Conservation (phyloP, 2,113 vertebrate species). For the Mandrillus leucophaeus region DNA sequence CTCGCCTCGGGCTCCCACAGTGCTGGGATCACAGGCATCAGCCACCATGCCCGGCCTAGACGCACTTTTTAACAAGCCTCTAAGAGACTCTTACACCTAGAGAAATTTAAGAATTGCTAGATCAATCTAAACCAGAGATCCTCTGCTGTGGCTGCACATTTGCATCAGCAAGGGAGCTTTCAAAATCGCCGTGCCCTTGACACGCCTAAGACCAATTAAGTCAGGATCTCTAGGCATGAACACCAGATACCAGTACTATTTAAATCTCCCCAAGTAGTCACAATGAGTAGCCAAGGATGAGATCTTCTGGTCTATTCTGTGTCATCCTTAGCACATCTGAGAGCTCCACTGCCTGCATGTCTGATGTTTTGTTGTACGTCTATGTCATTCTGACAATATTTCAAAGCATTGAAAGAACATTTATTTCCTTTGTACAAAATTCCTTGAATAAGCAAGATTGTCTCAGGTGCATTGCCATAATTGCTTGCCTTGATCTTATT, state of each 20-base stretch:
- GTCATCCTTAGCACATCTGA: fast-evolving
- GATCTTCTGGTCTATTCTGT: fast-evolving
- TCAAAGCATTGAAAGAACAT: neutral
- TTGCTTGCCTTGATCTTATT: neutral
- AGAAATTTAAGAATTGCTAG: neutral
- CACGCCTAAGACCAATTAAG: neutral
- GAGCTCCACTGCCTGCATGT: fast-evolving
- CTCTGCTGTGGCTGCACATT: neutral
- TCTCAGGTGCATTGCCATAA: neutral
- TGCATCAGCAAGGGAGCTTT: neutral
- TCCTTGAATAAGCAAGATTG: neutral
- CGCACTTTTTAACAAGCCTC: neutral
- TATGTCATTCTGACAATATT: neutral
- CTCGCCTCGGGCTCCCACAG: fast-evolving
- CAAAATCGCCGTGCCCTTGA: fast-evolving
- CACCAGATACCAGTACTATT: neutral
- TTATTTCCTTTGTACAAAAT: neutral
- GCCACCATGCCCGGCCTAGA: neutral
- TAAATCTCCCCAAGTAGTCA: neutral
- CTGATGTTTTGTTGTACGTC: neutral
- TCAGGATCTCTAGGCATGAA: neutral
- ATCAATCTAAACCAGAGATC: neutral
- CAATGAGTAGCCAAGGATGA: neutral
- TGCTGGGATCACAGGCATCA: too few species aligned
- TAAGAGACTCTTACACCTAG: neutral